Percentiles rank a stretch among this genome's conserved stretches.
phyloP scores from a whole-genome alignment of 1,140 invertebrate species.

The Orchestia grillus region DNA sequence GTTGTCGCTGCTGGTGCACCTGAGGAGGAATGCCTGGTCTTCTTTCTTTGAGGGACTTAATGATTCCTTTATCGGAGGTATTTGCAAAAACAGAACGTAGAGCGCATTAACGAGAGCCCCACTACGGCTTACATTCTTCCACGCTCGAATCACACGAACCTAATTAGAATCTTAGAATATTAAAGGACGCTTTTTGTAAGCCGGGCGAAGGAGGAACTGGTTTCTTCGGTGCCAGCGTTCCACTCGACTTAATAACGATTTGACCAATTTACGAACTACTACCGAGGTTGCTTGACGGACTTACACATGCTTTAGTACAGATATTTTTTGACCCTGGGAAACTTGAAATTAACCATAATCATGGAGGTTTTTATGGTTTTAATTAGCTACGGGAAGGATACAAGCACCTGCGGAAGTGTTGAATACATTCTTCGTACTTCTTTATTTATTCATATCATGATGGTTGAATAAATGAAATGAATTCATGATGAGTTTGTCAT shows the following conservation, averaged over 20 bases:
- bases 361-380: no score
- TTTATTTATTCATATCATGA: no score
- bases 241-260: constrained; percentile 50
- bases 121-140: constrained; percentile 50
- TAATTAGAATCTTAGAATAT: constrained; percentile 57
- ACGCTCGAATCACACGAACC: constrained; percentile 52
- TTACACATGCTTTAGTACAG: not conserved
- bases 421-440: no score
- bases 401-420: no score
- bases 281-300: not conserved
- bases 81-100: constrained; percentile 53
- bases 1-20: not conserved
- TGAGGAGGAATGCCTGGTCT: constrained; percentile 7
- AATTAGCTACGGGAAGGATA: no score
- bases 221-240: constrained; percentile 39
- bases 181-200: constrained; percentile 45
- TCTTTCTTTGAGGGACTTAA: constrained; percentile 44
- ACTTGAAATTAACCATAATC: no score
- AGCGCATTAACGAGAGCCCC: constrained; percentile 40
- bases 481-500: no score
- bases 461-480: no score
- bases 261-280: constrained; percentile 20
- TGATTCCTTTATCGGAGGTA: constrained; percentile 53
- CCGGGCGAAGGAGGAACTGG: constrained; percentile 42
- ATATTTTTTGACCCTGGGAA: not conserved